Evolutionary conservation across 2,797 vertebrate genomes (phyloP).

Genomic region (Spinus pinus): DNA sequence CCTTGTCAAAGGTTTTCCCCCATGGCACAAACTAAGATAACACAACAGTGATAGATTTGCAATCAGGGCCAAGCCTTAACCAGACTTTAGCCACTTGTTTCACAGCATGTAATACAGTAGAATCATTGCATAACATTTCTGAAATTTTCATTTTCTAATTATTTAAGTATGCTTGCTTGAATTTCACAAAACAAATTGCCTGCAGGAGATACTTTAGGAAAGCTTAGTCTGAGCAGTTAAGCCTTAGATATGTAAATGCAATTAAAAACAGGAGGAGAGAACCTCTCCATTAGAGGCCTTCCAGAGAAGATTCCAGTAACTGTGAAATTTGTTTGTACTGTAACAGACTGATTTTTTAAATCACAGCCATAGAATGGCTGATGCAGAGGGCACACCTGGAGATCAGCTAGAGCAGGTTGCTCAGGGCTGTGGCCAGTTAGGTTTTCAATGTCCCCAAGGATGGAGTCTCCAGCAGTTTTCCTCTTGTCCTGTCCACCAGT

Average conservation of each 20-base stretch:
- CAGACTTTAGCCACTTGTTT: not conserved
- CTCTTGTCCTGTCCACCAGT: not conserved
- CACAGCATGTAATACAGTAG: not conserved
- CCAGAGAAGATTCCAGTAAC: not conserved
- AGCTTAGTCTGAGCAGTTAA: not conserved
- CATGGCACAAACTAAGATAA: not conserved
- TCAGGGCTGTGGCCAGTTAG: not conserved
- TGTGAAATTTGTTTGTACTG: not conserved
- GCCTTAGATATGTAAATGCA: conserved; percentile 3
- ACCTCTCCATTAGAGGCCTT: not conserved
- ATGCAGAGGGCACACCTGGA: not conserved
- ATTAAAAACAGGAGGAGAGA: not conserved
- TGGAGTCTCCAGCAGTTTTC: not conserved
- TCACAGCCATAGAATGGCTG: not conserved
- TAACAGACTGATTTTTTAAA: not conserved
- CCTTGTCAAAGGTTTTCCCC: not conserved
- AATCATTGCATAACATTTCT: not conserved
- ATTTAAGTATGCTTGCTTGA: not conserved
- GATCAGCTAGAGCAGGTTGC: not conserved
- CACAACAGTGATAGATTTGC: not conserved
- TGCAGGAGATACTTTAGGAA: not conserved
- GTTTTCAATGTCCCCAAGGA: not conserved
- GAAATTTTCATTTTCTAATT: not conserved
- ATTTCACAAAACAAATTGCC: not conserved
- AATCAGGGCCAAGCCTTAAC: not conserved